A percentile compares a stretch with the other conserved stretches of the same genome.
phyloP scores from a whole-genome alignment of 1,140 invertebrate genomes.

The Akabosia matsudoensis region DNA sequence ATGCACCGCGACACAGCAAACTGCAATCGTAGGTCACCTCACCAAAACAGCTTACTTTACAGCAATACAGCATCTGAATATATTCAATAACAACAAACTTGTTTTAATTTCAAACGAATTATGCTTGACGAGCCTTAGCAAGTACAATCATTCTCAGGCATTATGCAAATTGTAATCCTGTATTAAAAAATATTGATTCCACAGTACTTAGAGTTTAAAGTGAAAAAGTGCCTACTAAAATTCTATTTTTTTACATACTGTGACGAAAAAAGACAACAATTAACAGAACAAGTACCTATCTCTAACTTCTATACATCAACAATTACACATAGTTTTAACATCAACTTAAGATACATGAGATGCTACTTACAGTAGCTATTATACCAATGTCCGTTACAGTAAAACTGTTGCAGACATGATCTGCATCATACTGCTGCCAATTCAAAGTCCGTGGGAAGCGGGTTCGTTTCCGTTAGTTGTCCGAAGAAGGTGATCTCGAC shows the following conservation, averaged over 20 bases:
- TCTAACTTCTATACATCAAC: constrained; percentile 12
- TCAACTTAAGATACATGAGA: background rate
- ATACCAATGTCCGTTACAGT: constrained; percentile 25
- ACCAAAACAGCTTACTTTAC: constrained; percentile 25
- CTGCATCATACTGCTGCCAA: constrained; percentile 11
- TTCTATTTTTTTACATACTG: background rate
- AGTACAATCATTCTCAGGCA: background rate
- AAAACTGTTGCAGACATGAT: constrained; percentile 1
- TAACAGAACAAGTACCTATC: background rate
- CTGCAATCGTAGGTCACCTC: constrained; percentile 22
- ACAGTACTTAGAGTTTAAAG: background rate
- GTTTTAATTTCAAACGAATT: constrained; percentile 20
- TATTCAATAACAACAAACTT: constrained; percentile 19
- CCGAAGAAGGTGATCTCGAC: constrained; percentile 27
- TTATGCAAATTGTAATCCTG: background rate
- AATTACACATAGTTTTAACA: background rate
- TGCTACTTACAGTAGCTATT: constrained; percentile 26
- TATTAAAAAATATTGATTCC: background rate
- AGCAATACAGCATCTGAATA: constrained; percentile 24
- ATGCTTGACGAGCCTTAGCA: background rate
- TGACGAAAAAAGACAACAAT: background rate
- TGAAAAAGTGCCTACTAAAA: constrained; percentile 11
- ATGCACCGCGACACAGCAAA: constrained; percentile 14
- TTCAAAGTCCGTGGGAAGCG: background rate
- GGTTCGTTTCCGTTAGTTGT: constrained; percentile 12